These are phyloP conservation scores for Miniopterus natalensis DNA, from an alignment of 2,113 vertebrate genomes.

Conservation along the genomic window DNA sequence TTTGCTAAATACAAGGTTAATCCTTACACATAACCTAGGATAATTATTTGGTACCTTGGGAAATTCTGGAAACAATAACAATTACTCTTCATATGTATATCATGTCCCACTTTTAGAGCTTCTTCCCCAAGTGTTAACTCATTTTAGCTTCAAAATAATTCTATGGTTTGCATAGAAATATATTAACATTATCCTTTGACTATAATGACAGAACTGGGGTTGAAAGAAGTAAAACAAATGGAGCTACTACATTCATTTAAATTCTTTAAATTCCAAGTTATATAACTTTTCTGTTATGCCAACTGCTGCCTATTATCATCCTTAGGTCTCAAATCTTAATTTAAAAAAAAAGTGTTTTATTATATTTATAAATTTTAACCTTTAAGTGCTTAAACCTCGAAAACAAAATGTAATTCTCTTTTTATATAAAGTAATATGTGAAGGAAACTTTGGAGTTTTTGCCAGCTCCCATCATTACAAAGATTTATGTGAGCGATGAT, in stretches of 20 bases:
- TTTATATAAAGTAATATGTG: background rate
- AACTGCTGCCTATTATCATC: background rate
- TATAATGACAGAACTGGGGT: background rate
- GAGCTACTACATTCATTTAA: background rate
- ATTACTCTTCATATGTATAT: background rate
- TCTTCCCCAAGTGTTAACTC: background rate
- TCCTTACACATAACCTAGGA: background rate
- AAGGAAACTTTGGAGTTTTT: background rate
- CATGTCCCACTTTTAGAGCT: background rate
- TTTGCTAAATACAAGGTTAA: slow-evolving; percentile 43
- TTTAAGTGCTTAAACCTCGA: background rate
- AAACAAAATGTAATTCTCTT: background rate
- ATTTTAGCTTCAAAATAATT: background rate
- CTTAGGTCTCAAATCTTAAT: background rate
- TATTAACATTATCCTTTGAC: background rate
- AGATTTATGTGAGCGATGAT: background rate
- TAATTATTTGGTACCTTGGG: background rate
- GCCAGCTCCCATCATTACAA: background rate
- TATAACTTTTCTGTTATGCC: background rate
- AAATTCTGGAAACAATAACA: background rate
- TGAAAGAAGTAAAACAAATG: background rate
- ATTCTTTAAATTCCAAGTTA: background rate
- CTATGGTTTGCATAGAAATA: background rate
- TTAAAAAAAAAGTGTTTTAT: background rate
- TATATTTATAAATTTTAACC: background rate